Conservation (phyloP, 1,140 invertebrate genomes). For the Nephila pilipes region DNA sequence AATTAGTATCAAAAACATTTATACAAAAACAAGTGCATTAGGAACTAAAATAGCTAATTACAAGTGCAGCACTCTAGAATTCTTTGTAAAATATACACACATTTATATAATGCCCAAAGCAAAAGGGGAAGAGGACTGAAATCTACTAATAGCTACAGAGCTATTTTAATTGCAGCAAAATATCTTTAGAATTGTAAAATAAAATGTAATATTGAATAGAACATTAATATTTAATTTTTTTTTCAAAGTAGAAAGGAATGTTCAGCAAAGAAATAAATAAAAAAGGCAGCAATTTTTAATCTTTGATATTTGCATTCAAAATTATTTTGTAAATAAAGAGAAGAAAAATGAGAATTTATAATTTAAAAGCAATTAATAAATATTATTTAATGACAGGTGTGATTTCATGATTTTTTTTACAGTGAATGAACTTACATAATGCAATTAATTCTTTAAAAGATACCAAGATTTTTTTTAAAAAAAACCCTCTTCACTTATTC, state of each 20-base stretch:
- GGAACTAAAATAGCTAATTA: conserved; percentile 42
- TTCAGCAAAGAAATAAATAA: not conserved
- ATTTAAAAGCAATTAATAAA: no score
- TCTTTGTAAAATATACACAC: conserved; percentile 35
- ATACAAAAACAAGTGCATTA: conserved; percentile 41
- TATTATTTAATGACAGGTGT: no score
- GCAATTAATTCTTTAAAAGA: no score
- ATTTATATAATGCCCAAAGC: conserved; percentile 34
- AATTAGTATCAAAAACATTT: conserved; percentile 49
- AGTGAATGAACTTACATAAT: no score
- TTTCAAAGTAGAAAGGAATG: not conserved
- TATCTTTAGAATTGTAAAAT: not conserved
- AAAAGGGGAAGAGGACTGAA: not conserved
- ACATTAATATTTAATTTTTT: not conserved
- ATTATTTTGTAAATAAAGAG: no score
- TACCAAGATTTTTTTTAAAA: no score
- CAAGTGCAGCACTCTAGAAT: conserved; percentile 38
- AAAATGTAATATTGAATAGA: not conserved
- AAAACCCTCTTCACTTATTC: no score
- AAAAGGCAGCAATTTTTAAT: not conserved
- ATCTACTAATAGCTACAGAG: not conserved
- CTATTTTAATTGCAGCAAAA: not conserved
- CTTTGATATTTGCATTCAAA: no score
- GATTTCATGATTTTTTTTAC: no score
- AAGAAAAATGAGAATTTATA: no score